Evolutionary conservation across 2,797 vertebrate genomes (phyloP).

Genomic region (Labeo calbasu): DNA sequence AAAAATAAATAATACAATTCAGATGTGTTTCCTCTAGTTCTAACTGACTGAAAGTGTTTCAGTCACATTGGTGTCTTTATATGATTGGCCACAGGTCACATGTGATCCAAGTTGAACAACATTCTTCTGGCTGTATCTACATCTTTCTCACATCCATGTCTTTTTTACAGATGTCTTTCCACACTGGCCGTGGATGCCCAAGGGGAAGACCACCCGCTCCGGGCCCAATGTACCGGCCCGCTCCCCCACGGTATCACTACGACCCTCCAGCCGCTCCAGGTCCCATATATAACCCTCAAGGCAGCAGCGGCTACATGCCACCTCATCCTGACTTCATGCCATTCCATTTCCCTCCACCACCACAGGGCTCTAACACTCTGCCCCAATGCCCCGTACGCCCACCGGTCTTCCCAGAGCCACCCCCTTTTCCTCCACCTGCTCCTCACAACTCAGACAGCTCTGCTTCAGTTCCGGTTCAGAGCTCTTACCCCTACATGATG

Average conservation of each 20-base stretch:
- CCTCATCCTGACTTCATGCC: constrained; percentile 87
- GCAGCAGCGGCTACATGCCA: constrained; percentile 80
- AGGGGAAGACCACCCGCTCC: constrained; percentile 83
- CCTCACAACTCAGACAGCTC: constrained; percentile 78
- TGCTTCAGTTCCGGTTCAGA: constrained; percentile 76
- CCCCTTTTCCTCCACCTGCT: constrained; percentile 89
- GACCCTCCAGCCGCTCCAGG: constrained; percentile 79
- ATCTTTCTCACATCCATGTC: neutral
- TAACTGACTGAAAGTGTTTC: neutral
- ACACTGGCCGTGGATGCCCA: constrained; percentile 84
- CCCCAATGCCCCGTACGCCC: constrained; percentile 84
- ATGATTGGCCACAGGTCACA: neutral
- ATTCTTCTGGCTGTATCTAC: neutral
- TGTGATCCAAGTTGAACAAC: neutral
- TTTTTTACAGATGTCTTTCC: constrained; percentile 85
- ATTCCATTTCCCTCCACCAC: constrained; percentile 84
- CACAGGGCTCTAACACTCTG: constrained; percentile 77
- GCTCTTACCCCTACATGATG: constrained; percentile 89
- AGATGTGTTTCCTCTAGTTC: neutral
- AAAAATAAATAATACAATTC: neutral
- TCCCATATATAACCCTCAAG: constrained; percentile 80
- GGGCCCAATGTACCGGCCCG: constrained; percentile 80
- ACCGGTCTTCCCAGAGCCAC: constrained; percentile 86
- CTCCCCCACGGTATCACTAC: constrained; percentile 86
- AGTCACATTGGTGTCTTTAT: neutral